A percentile compares a stretch with the other conserved stretches of the same genome.
phyloP scores from a whole-genome alignment of 2,888 invertebrate genomes.

The Sarcophaga carnaria region DNA sequence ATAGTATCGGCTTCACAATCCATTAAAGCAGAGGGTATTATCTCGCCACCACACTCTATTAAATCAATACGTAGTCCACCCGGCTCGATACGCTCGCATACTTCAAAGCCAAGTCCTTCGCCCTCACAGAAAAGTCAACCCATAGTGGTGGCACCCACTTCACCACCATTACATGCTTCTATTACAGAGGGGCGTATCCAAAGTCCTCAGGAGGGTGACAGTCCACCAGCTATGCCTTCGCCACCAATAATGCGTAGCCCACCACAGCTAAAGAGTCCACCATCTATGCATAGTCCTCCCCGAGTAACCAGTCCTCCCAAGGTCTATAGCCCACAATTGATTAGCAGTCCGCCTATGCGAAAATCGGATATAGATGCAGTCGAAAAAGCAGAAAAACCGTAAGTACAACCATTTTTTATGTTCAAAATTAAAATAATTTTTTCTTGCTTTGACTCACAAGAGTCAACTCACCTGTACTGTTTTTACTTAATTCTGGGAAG shows the following conservation, averaged over 20 bases:
- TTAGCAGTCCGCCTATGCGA: constrained; percentile 77
- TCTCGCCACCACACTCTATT: constrained; percentile 76
- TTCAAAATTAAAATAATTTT: neutral
- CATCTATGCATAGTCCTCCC: constrained; percentile 78
- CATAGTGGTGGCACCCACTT: neutral
- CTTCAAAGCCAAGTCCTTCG: constrained; percentile 62
- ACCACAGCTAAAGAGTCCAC: constrained; percentile 74
- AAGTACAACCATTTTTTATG: constrained; percentile 48
- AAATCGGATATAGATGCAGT: constrained; percentile 62
- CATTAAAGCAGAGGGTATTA: constrained; percentile 61
- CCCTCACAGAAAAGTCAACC: constrained; percentile 65
- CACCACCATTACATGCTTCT: constrained; percentile 47
- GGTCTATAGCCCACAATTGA: constrained; percentile 77
- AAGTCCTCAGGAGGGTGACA: constrained; percentile 76
- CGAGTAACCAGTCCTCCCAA: constrained; percentile 77
- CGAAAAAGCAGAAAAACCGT: constrained; percentile 69
- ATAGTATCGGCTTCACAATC: constrained; percentile 67
- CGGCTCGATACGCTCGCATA: constrained; percentile 71
- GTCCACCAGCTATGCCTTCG: constrained; percentile 78
- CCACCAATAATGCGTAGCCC: constrained; percentile 78
- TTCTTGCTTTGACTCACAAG: neutral
- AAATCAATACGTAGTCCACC: constrained; percentile 75
- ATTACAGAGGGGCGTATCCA: constrained; percentile 70
- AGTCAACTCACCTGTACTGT: neutral
- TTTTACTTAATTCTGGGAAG: constrained; percentile 18